Conservation (phyloP, 2,888 invertebrate genomes). For the Platycheirus rosarum region DNA sequence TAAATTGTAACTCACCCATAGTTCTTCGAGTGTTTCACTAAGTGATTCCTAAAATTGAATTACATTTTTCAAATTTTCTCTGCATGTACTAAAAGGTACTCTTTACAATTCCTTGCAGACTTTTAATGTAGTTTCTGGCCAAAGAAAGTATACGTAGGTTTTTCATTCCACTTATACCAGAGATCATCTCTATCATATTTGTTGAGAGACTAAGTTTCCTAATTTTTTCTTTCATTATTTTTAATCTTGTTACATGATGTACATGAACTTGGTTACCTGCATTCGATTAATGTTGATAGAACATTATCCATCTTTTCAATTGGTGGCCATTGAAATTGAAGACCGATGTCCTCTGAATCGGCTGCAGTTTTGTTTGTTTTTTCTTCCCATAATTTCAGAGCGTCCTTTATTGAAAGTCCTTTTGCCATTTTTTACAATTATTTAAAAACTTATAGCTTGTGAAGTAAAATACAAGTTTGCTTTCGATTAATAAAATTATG, state of each 20-base stretch:
- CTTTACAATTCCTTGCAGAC: conserved; percentile 90
- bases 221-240: too few species aligned
- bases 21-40: conserved; percentile 93
- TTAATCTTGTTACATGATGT: too few species aligned
- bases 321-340: conserved; percentile 95
- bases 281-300: conserved; percentile 88
- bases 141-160: conserved; percentile 92
- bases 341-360: conserved; percentile 89
- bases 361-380: conserved; percentile 86
- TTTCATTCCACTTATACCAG: conserved; percentile 91
- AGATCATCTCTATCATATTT: conserved; percentile 96
- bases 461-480: too few species aligned
- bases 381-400: conserved; percentile 94
- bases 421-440: conserved; percentile 83
- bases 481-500: too few species aligned
- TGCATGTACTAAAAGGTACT: neutral
- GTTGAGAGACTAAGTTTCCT: conserved; percentile 95
- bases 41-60: conserved; percentile 87
- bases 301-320: conserved; percentile 97
- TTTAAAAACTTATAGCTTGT: too few species aligned
- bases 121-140: conserved; percentile 95
- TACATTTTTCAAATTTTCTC: neutral
- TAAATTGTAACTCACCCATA: conserved; percentile 97
- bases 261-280: too few species aligned
- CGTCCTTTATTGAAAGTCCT: conserved; percentile 92